A percentile compares a stretch with the other conserved stretches of the same genome.
Conservation (phyloP, 1,140 invertebrate genomes). For the Aphelenchoides besseyi region DNA sequence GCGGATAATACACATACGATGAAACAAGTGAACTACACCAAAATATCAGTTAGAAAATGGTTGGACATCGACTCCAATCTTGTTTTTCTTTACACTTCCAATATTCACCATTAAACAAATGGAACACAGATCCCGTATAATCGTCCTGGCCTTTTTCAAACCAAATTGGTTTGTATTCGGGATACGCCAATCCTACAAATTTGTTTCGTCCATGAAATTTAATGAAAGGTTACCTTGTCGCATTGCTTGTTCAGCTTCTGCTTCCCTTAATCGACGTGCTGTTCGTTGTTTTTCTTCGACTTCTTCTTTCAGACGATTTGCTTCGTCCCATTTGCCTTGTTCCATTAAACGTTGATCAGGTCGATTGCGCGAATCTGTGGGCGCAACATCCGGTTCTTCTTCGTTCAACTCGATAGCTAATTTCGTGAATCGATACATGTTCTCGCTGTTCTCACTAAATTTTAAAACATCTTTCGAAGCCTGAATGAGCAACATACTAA, state of each 20-base stretch:
- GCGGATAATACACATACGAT: too few species aligned
- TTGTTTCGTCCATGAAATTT: not conserved
- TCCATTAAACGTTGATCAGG: constrained; percentile 98
- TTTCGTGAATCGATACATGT: constrained; percentile 88
- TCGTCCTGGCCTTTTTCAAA: constrained; percentile 79
- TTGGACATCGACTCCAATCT: constrained; percentile 85
- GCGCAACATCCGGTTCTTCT: constrained; percentile 82
- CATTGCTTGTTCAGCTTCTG: constrained; percentile 56
- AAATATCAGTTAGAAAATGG: constrained; percentile 73
- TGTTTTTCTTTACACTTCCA: constrained; percentile 84
- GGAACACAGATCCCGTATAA: constrained; percentile 76
- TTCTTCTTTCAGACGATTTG: constrained; percentile 80
- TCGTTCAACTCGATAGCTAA: constrained; percentile 95
- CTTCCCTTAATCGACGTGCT: constrained; percentile 59
- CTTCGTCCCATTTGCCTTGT: constrained; percentile 88
- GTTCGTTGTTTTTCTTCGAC: constrained; percentile 88
- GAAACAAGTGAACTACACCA: too few species aligned
- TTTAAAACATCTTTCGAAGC: constrained; percentile 11
- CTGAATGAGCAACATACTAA: constrained; percentile 67
- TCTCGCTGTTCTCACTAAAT: constrained; percentile 67
- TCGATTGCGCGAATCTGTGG: constrained; percentile 85
- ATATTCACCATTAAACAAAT: constrained; percentile 79
- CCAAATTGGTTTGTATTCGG: constrained; percentile 82
- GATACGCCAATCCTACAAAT: constrained; percentile 71
- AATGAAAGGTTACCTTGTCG: constrained; percentile 33